Conservation (phyloP, 2,113 vertebrate genomes). For the Eira barbara region DNA sequence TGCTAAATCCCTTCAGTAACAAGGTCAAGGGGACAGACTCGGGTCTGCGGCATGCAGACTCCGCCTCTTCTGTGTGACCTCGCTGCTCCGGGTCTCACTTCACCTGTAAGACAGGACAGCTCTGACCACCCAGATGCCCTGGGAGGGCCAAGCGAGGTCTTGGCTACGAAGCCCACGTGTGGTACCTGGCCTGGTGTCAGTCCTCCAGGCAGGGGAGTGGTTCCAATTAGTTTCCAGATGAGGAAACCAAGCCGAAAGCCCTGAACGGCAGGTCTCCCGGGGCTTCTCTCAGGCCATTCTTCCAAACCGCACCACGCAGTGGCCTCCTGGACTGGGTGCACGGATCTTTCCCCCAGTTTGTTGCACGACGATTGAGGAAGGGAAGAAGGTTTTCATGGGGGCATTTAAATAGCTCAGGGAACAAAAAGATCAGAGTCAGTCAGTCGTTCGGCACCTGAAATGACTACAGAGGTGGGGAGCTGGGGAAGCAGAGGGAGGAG, state of each 20-base stretch:
- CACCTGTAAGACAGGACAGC: neutral
- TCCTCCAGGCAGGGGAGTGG: neutral
- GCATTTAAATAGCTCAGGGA: neutral
- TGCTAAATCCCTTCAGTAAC: neutral
- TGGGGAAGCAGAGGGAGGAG: neutral
- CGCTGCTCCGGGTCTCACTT: neutral
- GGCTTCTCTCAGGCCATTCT: neutral
- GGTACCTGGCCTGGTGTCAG: rapidly evolving
- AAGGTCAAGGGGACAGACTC: neutral
- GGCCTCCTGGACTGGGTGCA: neutral
- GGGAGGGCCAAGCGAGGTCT: rapidly evolving
- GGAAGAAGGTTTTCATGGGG: neutral
- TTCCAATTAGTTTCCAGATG: neutral
- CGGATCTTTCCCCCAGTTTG: neutral
- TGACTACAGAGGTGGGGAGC: neutral
- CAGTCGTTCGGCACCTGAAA: neutral
- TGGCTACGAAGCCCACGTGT: rapidly evolving
- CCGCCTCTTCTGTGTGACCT: neutral
- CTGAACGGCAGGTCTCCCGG: neutral
- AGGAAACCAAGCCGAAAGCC: neutral
- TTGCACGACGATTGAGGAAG: neutral
- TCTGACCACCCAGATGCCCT: neutral
- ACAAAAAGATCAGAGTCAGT: neutral
- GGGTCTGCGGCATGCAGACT: rapidly evolving
- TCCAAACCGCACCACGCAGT: neutral